Base-by-base conservation (phyloP, 2,113 vertebrate species). In the Chaetura pelagica region DNA sequence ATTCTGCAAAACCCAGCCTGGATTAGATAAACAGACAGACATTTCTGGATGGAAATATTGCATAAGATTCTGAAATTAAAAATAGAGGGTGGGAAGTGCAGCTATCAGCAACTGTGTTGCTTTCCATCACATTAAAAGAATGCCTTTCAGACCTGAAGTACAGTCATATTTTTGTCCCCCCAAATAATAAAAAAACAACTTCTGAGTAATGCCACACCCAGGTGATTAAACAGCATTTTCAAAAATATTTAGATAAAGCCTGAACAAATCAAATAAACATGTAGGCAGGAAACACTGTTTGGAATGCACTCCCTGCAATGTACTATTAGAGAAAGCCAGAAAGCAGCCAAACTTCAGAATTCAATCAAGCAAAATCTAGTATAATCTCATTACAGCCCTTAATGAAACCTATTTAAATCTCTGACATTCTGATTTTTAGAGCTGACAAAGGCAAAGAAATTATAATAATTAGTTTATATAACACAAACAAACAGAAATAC, bases 351-450 rank as follows among this genome's bases (percentile, higher is more conserved):
- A 97, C 96, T 94, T 93, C 87, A 96, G 92, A 91, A 98, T 96
- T 94, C 95, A 97, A 97, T 97, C 96, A 94, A 98, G 97, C 95
- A 97, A 97, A 98, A 98, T 94, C 96, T 85, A 92, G 94, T 40
- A 92, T 98, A 98, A 99, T 98, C 98, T 97, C 98, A 98, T 98
- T 98, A 98, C 95, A 97, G 97, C 78, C 96, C 97, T 96, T 97
- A 97, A 96, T 91, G 93, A 97, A 96, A 98, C 92, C 97, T 97
- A 89, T 87, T 98, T 97, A 97, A 96, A 97, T 91, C 95, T 92
- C 93, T 97, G 92, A 96, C 95, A 97, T 96, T 97, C 88, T 97
- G 87, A 94, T 94, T 95, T 92, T 68, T 87, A 95, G 54, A 97
- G 94, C 94, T 91, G 94, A 93, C 30, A 17, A 74, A 90, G 96